phyloP scores from a whole-genome alignment of 2,888 invertebrate species.

The Serripes groenlandicus region DNA sequence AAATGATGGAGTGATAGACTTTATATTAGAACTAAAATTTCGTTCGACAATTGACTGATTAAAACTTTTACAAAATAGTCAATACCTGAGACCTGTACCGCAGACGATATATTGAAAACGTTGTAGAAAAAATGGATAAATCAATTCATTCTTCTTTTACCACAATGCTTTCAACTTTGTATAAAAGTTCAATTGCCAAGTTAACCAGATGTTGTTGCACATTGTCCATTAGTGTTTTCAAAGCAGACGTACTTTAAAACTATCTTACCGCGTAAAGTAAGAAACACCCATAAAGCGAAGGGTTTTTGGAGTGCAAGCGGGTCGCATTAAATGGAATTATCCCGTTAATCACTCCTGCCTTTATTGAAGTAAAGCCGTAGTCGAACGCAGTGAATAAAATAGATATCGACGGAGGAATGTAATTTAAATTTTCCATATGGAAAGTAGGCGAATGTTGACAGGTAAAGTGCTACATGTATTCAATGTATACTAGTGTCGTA shows the following conservation, averaged over 20 bases:
- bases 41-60: too few relatives aligned
- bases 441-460: not conserved
- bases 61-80: too few relatives aligned
- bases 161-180: not conserved
- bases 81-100: too few relatives aligned
- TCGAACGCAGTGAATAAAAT: constrained; percentile 2
- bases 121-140: too few relatives aligned
- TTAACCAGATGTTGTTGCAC: too few relatives aligned
- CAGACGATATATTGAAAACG: too few relatives aligned
- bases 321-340: constrained; percentile 3
- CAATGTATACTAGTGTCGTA: not conserved
- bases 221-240: not conserved
- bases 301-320: not conserved
- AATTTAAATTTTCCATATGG: not conserved
- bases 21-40: too few relatives aligned
- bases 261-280: too few relatives aligned
- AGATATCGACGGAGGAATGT: constrained; percentile 8
- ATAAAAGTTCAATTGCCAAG: too few relatives aligned
- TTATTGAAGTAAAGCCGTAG: not conserved
- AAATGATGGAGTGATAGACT: too few relatives aligned
- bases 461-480: not conserved
- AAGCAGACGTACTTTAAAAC: too few relatives aligned
- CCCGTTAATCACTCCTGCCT: constrained; percentile 1
- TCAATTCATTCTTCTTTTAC: too few relatives aligned
- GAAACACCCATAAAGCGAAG: not conserved